These are phyloP conservation scores for Melinaea menophilus DNA, from an alignment of 2,888 invertebrate genomes.

Conservation along the genomic window DNA sequence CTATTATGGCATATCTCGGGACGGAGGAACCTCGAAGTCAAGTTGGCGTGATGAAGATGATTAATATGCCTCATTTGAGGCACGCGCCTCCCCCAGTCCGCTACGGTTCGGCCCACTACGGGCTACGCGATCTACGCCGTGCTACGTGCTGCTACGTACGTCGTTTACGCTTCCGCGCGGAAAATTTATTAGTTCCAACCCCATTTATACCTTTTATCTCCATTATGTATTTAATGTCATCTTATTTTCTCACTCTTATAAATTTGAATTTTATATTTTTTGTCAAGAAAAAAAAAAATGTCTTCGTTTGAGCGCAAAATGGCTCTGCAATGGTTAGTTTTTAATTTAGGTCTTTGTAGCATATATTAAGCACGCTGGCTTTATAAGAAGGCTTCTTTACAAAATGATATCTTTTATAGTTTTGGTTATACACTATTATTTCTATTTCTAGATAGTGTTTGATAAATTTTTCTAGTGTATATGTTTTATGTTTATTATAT, in stretches of 20 bases:
- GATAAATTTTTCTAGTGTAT: not conserved
- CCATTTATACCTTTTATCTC: conserved; percentile 73
- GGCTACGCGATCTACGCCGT: conserved; percentile 45
- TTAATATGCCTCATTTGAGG: conserved; percentile 77
- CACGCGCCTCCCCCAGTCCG: conserved; percentile 49
- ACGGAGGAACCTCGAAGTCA: conserved; percentile 68
- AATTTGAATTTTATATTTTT: not conserved
- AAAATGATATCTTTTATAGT: conserved; percentile 6
- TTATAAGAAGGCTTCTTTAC: conserved; percentile 14
- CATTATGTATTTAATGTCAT: conserved; percentile 66
- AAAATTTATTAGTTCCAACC: conserved; percentile 73
- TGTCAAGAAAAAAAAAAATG: not conserved
- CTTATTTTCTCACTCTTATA: conserved; percentile 21
- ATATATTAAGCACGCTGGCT: conserved; percentile 20
- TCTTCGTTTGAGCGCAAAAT: conserved; percentile 12
- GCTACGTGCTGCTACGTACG: conserved; percentile 72
- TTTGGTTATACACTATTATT: not conserved
- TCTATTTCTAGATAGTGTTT: conserved; percentile 1
- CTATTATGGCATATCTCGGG: conserved; percentile 64
- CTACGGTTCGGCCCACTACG: conserved; percentile 40
- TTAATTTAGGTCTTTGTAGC: conserved; percentile 27
- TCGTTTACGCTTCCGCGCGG: conserved; percentile 73
- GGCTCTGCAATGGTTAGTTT: conserved; percentile 21
- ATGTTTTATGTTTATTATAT: conserved; percentile 1
- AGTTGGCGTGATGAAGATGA: conserved; percentile 71